Evolutionary conservation across 1,140 invertebrate species (phyloP).

Genomic region (Medauroidea extradentata): DNA sequence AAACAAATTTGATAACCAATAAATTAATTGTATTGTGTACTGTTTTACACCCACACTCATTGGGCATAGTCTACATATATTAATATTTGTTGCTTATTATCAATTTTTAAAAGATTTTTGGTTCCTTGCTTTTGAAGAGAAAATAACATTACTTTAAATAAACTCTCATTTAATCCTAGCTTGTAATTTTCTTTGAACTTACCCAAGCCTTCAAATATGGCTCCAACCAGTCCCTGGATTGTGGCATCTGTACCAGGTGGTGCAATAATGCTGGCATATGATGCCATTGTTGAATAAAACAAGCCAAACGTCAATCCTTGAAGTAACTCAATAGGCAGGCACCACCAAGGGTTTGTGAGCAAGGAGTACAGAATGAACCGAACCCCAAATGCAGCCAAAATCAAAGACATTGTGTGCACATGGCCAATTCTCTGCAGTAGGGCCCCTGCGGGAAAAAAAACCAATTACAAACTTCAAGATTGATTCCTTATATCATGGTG

Average conservation of each 20-base stretch:
- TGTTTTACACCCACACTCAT: too few relatives aligned
- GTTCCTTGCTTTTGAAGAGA: too few relatives aligned
- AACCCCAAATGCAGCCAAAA: slow-evolving; percentile 67
- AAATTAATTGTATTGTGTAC: too few relatives aligned
- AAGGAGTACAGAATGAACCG: slow-evolving; percentile 81
- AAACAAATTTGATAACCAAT: too few relatives aligned
- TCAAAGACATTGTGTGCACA: slow-evolving; percentile 72
- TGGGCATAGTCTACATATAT: too few relatives aligned
- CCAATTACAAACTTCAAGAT: too few relatives aligned
- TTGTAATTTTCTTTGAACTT: slow-evolving; percentile 22
- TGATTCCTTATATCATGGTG: too few relatives aligned
- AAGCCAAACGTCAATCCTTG: slow-evolving; percentile 86
- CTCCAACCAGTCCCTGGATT: slow-evolving; percentile 77
- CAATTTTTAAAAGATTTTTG: too few relatives aligned
- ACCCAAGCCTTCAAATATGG: slow-evolving; percentile 81
- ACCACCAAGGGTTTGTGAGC: slow-evolving; percentile 72
- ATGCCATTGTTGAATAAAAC: slow-evolving; percentile 84
- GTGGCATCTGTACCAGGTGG: slow-evolving; percentile 83
- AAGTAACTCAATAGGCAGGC: slow-evolving; percentile 77
- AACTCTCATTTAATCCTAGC: too few relatives aligned
- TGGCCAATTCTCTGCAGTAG: slow-evolving; percentile 81
- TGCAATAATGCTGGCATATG: slow-evolving; percentile 79
- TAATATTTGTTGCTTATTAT: too few relatives aligned
- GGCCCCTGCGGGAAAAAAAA: slow-evolving; percentile 44
- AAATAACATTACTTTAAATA: too few relatives aligned